Percentiles rank a stretch among this genome's conserved stretches.
Evolutionary conservation across 2,113 vertebrate species (phyloP).

Genomic region (Mesembrinibis cayennensis): DNA sequence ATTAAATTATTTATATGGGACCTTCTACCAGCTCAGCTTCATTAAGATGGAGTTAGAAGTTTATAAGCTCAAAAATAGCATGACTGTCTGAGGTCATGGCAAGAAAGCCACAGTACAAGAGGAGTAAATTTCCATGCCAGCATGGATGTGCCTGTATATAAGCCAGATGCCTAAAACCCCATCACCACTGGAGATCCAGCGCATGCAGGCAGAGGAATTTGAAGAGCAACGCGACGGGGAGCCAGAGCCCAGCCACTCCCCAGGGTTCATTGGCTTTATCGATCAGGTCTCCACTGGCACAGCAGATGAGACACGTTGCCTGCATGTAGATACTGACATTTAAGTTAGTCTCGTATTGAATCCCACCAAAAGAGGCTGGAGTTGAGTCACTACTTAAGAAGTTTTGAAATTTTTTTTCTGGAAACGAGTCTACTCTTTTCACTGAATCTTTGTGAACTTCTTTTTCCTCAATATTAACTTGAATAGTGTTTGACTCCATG

Average conservation of each 20-base stretch:
- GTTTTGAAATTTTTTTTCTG: background rate
- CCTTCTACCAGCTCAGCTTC: constrained; percentile 46
- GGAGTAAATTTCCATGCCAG: background rate
- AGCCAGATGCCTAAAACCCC: background rate
- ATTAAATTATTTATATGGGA: constrained; percentile 55
- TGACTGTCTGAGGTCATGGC: background rate
- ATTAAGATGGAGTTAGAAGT: constrained; percentile 41
- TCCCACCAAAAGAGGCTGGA: background rate
- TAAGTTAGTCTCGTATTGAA: background rate
- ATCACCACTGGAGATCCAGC: background rate
- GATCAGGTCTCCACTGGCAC: background rate
- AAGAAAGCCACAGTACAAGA: background rate
- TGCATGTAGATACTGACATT: background rate
- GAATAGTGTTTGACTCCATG: background rate
- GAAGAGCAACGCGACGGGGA: background rate
- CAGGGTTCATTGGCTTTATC: background rate
- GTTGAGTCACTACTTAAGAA: background rate
- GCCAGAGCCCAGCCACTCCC: background rate
- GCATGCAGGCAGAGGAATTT: background rate
- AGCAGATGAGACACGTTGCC: background rate
- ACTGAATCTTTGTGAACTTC: background rate
- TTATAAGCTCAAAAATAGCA: constrained; percentile 9
- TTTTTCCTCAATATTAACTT: background rate
- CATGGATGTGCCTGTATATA: background rate
- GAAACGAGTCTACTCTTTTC: background rate